phyloP scores from a whole-genome alignment of 2,113 vertebrate genomes.

The Rousettus leschenaultii region DNA sequence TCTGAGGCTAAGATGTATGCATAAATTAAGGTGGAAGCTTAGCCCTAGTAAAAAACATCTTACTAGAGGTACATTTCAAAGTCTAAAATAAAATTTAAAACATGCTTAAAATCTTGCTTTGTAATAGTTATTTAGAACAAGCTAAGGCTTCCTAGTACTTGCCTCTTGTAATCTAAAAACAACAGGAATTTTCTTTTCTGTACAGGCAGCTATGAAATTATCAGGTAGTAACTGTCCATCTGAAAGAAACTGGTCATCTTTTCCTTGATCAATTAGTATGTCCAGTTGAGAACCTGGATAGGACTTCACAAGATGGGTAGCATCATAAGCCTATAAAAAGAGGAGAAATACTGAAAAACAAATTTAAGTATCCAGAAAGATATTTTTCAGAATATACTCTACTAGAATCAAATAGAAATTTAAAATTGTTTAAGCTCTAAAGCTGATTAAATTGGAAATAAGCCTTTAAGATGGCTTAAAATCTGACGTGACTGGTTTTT shows the following conservation, averaged over 20 bases:
- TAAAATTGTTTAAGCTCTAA: neutral
- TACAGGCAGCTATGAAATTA: conserved; percentile 94
- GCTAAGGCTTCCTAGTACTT: conserved; percentile 69
- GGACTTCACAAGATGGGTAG: conserved; percentile 87
- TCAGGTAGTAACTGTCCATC: conserved; percentile 94
- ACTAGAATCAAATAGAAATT: neutral
- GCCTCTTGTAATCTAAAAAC: conserved; percentile 96
- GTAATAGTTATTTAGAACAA: neutral
- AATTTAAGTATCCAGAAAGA: neutral
- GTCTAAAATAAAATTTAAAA: conserved; percentile 7
- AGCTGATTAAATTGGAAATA: neutral
- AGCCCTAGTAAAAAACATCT: neutral
- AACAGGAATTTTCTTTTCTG: conserved; percentile 91
- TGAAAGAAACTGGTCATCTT: conserved; percentile 94
- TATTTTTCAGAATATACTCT: neutral
- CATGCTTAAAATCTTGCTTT: neutral
- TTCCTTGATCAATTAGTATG: conserved; percentile 96
- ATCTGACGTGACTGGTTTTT: neutral
- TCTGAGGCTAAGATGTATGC: neutral
- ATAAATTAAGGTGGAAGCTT: neutral
- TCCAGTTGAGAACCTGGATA: conserved; percentile 90
- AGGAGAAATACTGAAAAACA: neutral
- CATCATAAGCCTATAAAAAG: conserved; percentile 88
- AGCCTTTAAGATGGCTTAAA: neutral
- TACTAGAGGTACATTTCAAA: neutral